Percentiles rank a stretch among this genome's conserved stretches.
phyloP scores from a whole-genome alignment of 1,140 invertebrate genomes.

The Pseudomyrmex gracilis region DNA sequence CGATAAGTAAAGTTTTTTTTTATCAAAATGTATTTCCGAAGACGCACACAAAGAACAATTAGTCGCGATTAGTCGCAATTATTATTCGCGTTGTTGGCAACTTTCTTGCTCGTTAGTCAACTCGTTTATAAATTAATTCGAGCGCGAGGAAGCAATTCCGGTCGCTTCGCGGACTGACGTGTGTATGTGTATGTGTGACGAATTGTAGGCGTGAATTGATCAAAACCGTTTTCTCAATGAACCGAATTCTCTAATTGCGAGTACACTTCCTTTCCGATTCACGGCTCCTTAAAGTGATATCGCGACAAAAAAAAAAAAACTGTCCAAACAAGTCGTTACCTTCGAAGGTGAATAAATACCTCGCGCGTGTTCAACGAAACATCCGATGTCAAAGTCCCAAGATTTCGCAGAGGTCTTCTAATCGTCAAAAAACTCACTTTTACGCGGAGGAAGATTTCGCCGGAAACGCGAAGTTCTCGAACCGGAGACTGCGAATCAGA shows the following conservation, averaged over 20 bases:
- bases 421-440: no score
- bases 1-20: no score
- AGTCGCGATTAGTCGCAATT: no score
- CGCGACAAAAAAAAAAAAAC: no score
- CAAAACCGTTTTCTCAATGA: not conserved
- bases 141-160: slow-evolving; percentile 3
- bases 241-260: slow-evolving; percentile 38
- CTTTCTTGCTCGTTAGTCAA: slow-evolving; percentile 40
- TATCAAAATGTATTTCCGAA: not conserved
- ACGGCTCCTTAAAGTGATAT: not conserved
- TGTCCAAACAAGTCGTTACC: not conserved
- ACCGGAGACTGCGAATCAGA: no score
- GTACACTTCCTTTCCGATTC: slow-evolving; percentile 35
- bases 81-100: not conserved
- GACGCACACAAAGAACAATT: slow-evolving; percentile 7
- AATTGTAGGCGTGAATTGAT: slow-evolving; percentile 24
- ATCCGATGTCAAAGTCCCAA: no score
- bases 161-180: slow-evolving; percentile 31
- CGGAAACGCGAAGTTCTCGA: no score
- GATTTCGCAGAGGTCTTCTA: no score
- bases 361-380: no score
- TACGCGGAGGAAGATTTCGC: no score
- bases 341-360: not conserved
- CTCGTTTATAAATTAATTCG: slow-evolving; percentile 25
- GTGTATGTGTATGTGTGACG: slow-evolving; percentile 29